Percentiles rank a stretch among this genome's conserved stretches.
Evolutionary conservation across 2,797 vertebrate genomes (phyloP).

Genomic region (Sandelia bainsii): DNA sequence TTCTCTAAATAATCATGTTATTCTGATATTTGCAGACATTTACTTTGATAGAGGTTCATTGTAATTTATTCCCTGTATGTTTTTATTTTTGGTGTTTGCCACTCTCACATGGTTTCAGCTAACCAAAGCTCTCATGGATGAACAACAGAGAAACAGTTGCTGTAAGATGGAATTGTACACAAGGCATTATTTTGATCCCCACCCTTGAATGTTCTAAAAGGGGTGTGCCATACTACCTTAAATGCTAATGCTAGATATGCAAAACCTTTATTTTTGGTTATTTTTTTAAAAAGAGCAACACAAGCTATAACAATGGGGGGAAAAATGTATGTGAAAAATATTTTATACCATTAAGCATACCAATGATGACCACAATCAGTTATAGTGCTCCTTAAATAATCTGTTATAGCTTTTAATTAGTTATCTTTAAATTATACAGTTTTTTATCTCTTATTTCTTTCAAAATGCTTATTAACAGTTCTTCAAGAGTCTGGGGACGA

Average conservation of each 20-base stretch:
- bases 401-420: conserved; percentile 88
- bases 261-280: conserved; percentile 94
- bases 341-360: conserved; percentile 92
- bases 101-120: conserved; percentile 97
- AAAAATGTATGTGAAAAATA: conserved; percentile 86
- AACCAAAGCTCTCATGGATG: conserved; percentile 98
- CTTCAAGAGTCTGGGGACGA: conserved; percentile 65
- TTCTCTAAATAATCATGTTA: conserved; percentile 90
- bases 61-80: conserved; percentile 79
- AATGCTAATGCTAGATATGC: conserved; percentile 99
- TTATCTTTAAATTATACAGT: conserved; percentile 81
- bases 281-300: conserved; percentile 92
- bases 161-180: conserved; percentile 88
- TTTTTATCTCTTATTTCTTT: conserved; percentile 82
- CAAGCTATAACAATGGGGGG: conserved; percentile 87
- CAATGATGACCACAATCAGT: conserved; percentile 56
- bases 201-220: conserved; percentile 91
- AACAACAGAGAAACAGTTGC: conserved; percentile 89
- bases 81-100: conserved; percentile 76
- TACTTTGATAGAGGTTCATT: conserved; percentile 86
- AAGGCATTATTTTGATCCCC: conserved; percentile 93
- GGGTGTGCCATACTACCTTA: conserved; percentile 99
- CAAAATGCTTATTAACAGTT: conserved; percentile 70
- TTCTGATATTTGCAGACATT: conserved; percentile 87
- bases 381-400: conserved; percentile 68